A percentile compares a stretch with the other conserved stretches of the same genome.
These are phyloP conservation scores for Cynopterus sphinx DNA, from an alignment of 2,797 vertebrate species.

Conservation along the genomic window DNA sequence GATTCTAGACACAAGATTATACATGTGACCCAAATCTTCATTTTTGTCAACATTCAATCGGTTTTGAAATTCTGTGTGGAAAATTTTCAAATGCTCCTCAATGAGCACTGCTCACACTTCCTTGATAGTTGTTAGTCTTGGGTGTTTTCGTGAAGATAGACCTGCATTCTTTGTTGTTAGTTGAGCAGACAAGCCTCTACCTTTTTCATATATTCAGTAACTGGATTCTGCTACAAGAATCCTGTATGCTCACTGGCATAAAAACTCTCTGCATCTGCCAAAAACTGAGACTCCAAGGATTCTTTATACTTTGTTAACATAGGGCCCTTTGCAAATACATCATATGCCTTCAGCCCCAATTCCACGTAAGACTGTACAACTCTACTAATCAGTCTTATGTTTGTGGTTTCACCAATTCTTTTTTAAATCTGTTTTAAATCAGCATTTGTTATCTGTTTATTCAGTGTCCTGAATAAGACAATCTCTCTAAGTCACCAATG, in stretches of 20 bases:
- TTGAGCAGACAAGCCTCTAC: conserved; percentile 97
- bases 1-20: conserved; percentile 98
- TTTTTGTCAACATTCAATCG: conserved; percentile 96
- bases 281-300: conserved; percentile 98
- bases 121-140: conserved; percentile 96
- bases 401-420: conserved; percentile 97
- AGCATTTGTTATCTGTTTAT: conserved; percentile 93
- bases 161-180: conserved; percentile 97
- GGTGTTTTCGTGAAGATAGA: conserved; percentile 98
- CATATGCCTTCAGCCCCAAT: conserved; percentile 98
- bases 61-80: conserved; percentile 99
- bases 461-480: too few relatives aligned
- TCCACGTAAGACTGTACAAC: conserved; percentile 99
- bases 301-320: conserved; percentile 99
- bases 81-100: conserved; percentile 98
- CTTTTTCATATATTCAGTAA: conserved; percentile 99
- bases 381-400: conserved; percentile 97
- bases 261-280: conserved; percentile 98
- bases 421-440: conserved; percentile 97
- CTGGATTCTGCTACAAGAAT: conserved; percentile 98
- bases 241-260: conserved; percentile 99
- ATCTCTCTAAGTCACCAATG: too few relatives aligned
- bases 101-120: conserved; percentile 99
- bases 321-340: conserved; percentile 97
- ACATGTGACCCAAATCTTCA: conserved; percentile 98